These are phyloP conservation scores for Benitochromis conjunctus DNA, from an alignment of 2,113 vertebrate species.

Conservation along the genomic window DNA sequence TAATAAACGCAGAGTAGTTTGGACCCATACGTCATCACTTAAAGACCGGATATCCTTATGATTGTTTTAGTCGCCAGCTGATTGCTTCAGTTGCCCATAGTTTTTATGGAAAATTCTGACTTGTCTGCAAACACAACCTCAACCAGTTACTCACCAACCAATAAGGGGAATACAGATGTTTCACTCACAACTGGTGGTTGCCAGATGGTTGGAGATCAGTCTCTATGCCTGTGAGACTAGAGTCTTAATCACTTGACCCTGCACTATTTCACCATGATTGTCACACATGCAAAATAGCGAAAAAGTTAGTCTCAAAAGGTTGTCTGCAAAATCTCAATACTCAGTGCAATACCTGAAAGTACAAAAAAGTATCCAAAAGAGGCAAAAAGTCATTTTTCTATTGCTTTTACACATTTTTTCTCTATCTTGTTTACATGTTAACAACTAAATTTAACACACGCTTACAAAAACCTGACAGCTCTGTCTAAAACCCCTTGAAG, in stretches of 20 bases:
- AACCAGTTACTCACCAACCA: too few relatives aligned
- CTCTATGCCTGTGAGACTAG: neutral
- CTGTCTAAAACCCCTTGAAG: constrained; percentile 10
- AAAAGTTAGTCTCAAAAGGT: neutral
- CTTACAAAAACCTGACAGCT: neutral
- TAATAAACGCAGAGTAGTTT: neutral
- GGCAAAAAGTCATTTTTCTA: neutral
- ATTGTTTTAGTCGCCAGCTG: accelerated
- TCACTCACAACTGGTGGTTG: neutral
- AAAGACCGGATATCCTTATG: neutral
- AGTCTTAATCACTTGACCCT: neutral
- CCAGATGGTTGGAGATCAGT: neutral
- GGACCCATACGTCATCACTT: neutral
- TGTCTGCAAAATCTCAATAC: neutral
- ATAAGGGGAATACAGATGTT: too few relatives aligned
- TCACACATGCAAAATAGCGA: neutral
- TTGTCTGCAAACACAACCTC: neutral
- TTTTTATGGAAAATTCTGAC: neutral
- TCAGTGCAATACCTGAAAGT: neutral
- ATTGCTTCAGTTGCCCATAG: neutral
- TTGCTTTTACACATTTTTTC: neutral
- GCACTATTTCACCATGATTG: neutral
- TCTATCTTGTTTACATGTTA: neutral
- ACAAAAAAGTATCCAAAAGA: neutral
- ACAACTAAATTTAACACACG: neutral